Base-by-base conservation (phyloP, 2,888 invertebrate species). In the Homarus gammarus region DNA sequence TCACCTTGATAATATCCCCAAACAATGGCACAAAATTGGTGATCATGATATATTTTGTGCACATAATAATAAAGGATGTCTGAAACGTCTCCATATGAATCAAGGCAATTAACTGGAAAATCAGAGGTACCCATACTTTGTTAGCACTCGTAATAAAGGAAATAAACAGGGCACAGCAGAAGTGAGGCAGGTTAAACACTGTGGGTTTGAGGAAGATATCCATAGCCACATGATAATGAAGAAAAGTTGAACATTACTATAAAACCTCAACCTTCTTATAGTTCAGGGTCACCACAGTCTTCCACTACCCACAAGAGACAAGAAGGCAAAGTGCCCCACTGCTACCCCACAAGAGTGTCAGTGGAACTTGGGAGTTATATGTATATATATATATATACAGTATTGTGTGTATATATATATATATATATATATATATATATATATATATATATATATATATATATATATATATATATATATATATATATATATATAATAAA, bases 31-130 rank as follows among this genome's bases (percentile, higher is more conserved):
- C 83, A 83, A 83, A 83, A 83, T 18, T 70, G 83, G 44, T 83
- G 83, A 56, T 83, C 83, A 83, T 44, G 44, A 83, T 44, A 79
- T 56, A 83, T 83, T 83, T 83, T 83, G 83, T 83, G 83, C 83
- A 83, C 83, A 83, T 70, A 83, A 70, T 83, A 83, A 83, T 83
- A 44, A 83, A 49, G 83, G 83, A 83, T 83, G 83, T 83, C 83
- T 83, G 83, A 83, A 83, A 70, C 40, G 40, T 81, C 64, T 56
- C 64, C 81, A 64, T 81, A 64, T 38, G 40, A 81, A 81, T 64
- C 61, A 64, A 81, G 81, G 61, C 38, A 64, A n/a, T 81, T 33
- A 81, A 83, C 38, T 70, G 40, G 75, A 75, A 83, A 83, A 68
- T 83, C 31, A 44, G 70, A 83, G 83, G 83, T 68, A 83, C 83